Evolutionary conservation across 2,888 invertebrate genomes (phyloP), one percentile per base, ranked within the genome.

Genomic region (Molanna angustata): DNA sequence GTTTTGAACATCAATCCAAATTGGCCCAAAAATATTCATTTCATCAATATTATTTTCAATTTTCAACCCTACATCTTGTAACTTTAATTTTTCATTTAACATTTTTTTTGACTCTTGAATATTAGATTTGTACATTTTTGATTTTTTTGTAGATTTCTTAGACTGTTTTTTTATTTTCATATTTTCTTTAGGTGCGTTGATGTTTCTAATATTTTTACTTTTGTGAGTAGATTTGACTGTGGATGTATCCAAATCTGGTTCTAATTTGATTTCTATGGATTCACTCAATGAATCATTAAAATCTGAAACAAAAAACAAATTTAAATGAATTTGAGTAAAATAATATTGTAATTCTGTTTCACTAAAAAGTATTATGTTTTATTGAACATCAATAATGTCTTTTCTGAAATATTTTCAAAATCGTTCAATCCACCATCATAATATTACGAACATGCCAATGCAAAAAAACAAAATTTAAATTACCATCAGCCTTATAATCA

Each of bases 21-120:
- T 4, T 18, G 40, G 9, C 1, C 11, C 11, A 2, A 11, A 40
- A 9, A 40, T 18, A 9, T 18, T 7, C 9, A 40, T 19, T 14
- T n/a, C 22, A 11, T 44, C 32, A 6, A 17, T 32, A 19, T 19
- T 44, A 32, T 44, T 44, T 33, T 44, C 44, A n/a, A 44, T 16
- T 19, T 44, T 44, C 16, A 44, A 14, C 13, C 19, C 19, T 3
- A 44, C 13, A 19, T 44, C 18, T 4, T 18, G 13, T 27, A 32
- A 11, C 1, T 44, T 20, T 19, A 43, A 3, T 27, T 44, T 19
- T 3, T 18, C 11, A 19, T 44, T 32, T 18, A 4, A 11, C 3
- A 32, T 16, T 11, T 7, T 9, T 14, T 3, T n/a, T n/a, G 31
- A n/a, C 21, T 42, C 13, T 2, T 4, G 19, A 1, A 16, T 16